Evolutionary conservation across 2,113 vertebrate genomes (phyloP), one percentile per base, ranked within the genome.

Genomic region (Galbula dea): DNA sequence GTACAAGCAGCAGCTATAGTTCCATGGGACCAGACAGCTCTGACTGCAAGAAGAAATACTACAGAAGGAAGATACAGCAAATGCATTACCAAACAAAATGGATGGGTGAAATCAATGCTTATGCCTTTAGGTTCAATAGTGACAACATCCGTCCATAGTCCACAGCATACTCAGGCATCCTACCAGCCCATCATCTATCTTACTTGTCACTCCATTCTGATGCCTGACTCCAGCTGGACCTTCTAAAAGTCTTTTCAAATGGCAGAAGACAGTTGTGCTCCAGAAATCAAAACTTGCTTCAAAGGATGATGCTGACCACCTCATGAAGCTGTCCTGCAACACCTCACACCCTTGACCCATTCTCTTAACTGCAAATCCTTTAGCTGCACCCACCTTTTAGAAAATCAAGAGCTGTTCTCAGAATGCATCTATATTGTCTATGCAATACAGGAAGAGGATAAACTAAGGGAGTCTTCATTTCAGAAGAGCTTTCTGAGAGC

Each of bases 21-120:
- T 41, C 36, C 41, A 34, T 61, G 21, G 4, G 6, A 67, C 30
- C 76, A 85, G 36, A 52, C 30, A 78, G 39, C 36, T 61, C 8
- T 0, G 3, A 73, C 14, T 10, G 29, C 32, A 71, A 41, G 45
- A 59, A 45, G 39, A 30, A 85, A n/a, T 1, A 32, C 6, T 26
- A 22, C 0, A 0, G 63, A 59, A 66, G 15, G 45, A 59, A 76
- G 16, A 37, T 3, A 34, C 3, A 58, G 46, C 26, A 83, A 85
- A 84, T 0, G n/a, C 36, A 54, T 49, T 39, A 59, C 24, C 57
- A 27, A 69, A 65, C 27, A n/a, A 57, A 91, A 39, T 0, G 1
- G 2, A 3, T 3, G 20, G 17, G 32, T 57, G 69, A 57, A 83
- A 83, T 67, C 68, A 67, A n/a, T 39, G n/a, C 30, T 84, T 11